A percentile compares a stretch with the other conserved stretches of the same genome.
Conservation (phyloP, 2,888 invertebrate species). For the Xestia rhomboidea region DNA sequence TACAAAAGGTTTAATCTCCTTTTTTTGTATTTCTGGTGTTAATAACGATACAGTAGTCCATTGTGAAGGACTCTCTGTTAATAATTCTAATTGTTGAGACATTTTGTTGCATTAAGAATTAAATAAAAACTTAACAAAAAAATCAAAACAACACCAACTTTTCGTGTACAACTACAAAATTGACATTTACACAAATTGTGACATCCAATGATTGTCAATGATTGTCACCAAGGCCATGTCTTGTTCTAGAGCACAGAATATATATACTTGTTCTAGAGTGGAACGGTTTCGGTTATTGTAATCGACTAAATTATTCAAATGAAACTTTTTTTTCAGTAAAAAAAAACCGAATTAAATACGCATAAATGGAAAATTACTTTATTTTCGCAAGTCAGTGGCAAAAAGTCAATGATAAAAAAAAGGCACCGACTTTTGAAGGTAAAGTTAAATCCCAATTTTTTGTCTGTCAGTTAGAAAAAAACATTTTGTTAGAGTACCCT, state of each 20-base stretch:
- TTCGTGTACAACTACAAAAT: slow-evolving; percentile 1
- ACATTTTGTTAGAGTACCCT: too few species aligned
- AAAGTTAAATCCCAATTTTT: too few species aligned
- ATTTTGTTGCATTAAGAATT: slow-evolving; percentile 66
- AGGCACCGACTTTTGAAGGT: too few species aligned
- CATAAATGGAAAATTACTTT: too few species aligned
- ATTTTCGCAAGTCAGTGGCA: too few species aligned
- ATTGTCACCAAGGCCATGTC: background rate
- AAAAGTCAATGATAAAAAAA: too few species aligned
- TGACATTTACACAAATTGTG: slow-evolving; percentile 26
- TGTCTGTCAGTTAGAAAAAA: too few species aligned
- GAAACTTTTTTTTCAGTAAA: too few species aligned
- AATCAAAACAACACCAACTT: slow-evolving; percentile 58
- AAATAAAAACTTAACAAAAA: slow-evolving; percentile 46
- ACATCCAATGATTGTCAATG: background rate
- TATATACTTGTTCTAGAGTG: background rate
- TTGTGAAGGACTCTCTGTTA: slow-evolving; percentile 83
- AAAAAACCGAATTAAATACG: too few species aligned
- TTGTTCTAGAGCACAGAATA: too few species aligned
- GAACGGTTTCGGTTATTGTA: background rate
- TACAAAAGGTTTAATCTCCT: slow-evolving; percentile 88
- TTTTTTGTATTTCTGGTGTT: slow-evolving; percentile 85
- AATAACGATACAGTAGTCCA: slow-evolving; percentile 81
- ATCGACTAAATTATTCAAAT: slow-evolving; percentile 12
- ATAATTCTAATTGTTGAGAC: slow-evolving; percentile 86